These are phyloP conservation scores for Dinocampus coccinellae DNA, from an alignment of 2,888 invertebrate genomes.

Conservation along the genomic window DNA sequence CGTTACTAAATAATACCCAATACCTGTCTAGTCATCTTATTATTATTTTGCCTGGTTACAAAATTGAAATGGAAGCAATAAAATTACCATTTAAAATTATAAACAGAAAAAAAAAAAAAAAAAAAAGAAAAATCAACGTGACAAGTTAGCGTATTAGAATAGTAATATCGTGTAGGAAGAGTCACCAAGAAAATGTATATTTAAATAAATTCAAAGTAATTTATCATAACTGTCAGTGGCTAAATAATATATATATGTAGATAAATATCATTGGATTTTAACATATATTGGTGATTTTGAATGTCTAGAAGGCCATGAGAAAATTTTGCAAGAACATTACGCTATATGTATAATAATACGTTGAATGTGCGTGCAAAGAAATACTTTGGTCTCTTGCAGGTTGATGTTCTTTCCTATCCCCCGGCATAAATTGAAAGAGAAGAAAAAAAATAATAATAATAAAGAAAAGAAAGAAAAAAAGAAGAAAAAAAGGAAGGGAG, in stretches of 20 bases:
- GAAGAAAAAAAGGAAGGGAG: background rate
- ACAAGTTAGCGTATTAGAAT: background rate
- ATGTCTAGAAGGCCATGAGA: background rate
- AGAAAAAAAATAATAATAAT: conserved; percentile 10
- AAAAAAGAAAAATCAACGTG: background rate
- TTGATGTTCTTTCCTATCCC: conserved; percentile 24
- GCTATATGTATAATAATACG: background rate
- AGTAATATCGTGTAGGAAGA: background rate
- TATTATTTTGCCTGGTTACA: background rate
- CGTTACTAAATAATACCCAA: background rate
- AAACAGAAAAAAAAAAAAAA: no score
- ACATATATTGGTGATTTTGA: background rate
- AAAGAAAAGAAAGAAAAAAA: background rate
- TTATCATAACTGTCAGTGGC: background rate
- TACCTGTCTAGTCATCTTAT: background rate
- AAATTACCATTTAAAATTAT: conserved; percentile 1
- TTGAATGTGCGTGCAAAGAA: conserved; percentile 15
- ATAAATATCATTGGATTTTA: background rate
- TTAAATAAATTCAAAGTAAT: background rate
- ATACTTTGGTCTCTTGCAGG: conserved; percentile 22
- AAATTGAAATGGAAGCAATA: background rate
- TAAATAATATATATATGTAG: background rate
- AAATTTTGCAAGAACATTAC: conserved; percentile 11
- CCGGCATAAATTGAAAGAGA: conserved; percentile 27
- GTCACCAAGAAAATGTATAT: background rate